Evolutionary conservation across 2,888 invertebrate species (phyloP), one percentile per base, ranked within the genome.

Genomic region (Megaustenia siamemsis): DNA sequence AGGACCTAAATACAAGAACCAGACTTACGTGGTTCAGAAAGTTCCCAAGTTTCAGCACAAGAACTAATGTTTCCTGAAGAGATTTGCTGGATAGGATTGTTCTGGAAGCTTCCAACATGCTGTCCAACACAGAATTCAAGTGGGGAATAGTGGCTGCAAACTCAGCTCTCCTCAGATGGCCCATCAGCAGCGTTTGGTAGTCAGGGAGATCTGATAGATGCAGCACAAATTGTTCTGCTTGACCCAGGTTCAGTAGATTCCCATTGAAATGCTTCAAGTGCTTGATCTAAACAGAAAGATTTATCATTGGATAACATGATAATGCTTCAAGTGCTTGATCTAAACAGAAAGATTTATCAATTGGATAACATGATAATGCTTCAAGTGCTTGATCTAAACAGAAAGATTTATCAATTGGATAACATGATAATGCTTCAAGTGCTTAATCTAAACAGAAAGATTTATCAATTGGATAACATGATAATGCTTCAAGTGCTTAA

Each of bases 151-250:
- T 90, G 32, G 86, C 88, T 0, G 89, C 88, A 78, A 87, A 86
- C 88, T 95, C 94, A 56, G 94, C 94, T 86, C 92, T 93, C 89
- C 94, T 91, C 63, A 94, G 89, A 90, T 95, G 93, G 18, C 94
- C 94, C 84, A 94, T 91, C 38, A 95, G 89, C 28, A 94, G 89
- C 1, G 94, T 87, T 3, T 88, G 88, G 90, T 94, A 95, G 86
- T 92, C 91, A 0, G 94, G 92, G 21, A 95, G 90, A 81, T 92
- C 91, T 2, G 93, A 89, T 18, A 95, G 89, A 18, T 93, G 88
- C 10, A 93, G 87, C 63, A 93, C 93, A 90, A 95, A 95, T 90
- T 93, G 93, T 86, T 95, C 95, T 3, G 95, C 94, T 79, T 91
- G 90, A 4, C 94, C 95, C 5, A 95, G 89, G 73, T 92, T 92